Evolutionary conservation across 2,888 invertebrate species (phyloP), one percentile per base, ranked within the genome.

Genomic region (Eupithecia inturbata): DNA sequence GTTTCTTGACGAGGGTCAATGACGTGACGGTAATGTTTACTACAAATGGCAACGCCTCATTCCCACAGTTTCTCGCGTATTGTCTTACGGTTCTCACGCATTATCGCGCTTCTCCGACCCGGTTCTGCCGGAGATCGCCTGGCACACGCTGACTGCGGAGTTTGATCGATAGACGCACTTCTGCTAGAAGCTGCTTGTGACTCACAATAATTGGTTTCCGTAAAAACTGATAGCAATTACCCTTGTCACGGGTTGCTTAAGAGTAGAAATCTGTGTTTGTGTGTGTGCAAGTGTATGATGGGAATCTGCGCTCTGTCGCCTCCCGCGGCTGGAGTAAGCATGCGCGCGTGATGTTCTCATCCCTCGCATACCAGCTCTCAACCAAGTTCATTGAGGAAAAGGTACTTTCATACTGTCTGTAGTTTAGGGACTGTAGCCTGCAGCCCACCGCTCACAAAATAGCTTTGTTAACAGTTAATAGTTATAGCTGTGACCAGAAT

Each of bases 31-130:
- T 81, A 85, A 83, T 94, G 94, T 95, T 94, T 94, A 94, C 92
- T 91, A 93, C 88, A 78, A 89, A 92, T 90, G 95, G 93, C 94
- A 95, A 95, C 95, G 95, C 95, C 95, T 95, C 92, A 89, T 90
- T 94, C 92, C 87, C 93, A 92, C 92, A 93, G 92, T 93, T 93
- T 93, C 92, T 87, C 89, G 89, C 87, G 90, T 85, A 92, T 93
- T 93, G 93, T 94, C 86, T 91, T 81, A 79, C 81, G 79, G 87
- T 91, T 94, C 93, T 91, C 93, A 92, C 92, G 92, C 88, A 88
- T 87, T 84, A 84, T 79, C 83, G 83, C 83, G 85, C 85, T 86
- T 87, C 87, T 87, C 83, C 85, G 89, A 83, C 86, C 87, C 83
- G 83, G 82, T 87, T 89, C 53, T 22, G 22, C 26, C n/a, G 63